These are phyloP conservation scores for Stenoptilia bipunctidactyla DNA, from an alignment of 2,888 invertebrate genomes.

Conservation along the genomic window DNA sequence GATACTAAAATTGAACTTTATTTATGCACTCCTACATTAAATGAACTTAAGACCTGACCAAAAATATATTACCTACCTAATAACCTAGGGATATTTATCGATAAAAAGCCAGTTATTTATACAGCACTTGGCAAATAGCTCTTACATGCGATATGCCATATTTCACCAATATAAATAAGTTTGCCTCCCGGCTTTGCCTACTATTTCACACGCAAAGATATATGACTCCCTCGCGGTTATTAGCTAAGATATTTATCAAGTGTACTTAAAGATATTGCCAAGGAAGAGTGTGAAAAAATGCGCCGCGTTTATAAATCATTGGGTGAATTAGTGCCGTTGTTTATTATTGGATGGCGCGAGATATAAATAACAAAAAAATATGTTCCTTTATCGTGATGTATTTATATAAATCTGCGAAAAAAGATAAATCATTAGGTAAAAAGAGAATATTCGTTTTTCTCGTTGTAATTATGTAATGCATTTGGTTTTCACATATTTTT, in stretches of 20 bases:
- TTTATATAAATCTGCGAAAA: not conserved
- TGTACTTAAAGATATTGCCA: slow-evolving; percentile 53
- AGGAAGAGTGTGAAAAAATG: slow-evolving; percentile 28
- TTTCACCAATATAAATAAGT: slow-evolving; percentile 25
- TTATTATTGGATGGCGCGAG: slow-evolving; percentile 22
- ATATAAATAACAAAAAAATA: not conserved
- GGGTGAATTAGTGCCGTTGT: slow-evolving; percentile 10
- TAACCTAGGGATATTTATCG: too few relatives aligned
- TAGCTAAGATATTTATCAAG: slow-evolving; percentile 61
- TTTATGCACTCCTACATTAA: too few relatives aligned
- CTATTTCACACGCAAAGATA: slow-evolving; percentile 33
- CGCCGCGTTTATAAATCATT: slow-evolving; percentile 31
- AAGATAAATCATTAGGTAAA: too few relatives aligned
- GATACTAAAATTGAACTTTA: too few relatives aligned
- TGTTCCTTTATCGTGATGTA: not conserved
- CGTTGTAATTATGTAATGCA: too few relatives aligned
- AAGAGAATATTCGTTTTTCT: too few relatives aligned
- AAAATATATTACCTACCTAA: too few relatives aligned
- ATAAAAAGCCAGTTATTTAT: too few relatives aligned
- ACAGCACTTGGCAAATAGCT: slow-evolving; percentile 1
- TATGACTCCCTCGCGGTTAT: slow-evolving; percentile 57
- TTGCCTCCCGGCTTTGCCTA: slow-evolving; percentile 19
- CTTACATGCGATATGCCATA: slow-evolving; percentile 18
- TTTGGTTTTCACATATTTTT: too few relatives aligned
- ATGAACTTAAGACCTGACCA: too few relatives aligned